A percentile compares a stretch with the other conserved stretches of the same genome.
phyloP scores from a whole-genome alignment of 2,888 invertebrate genomes.

The Drosophila tripunctata region DNA sequence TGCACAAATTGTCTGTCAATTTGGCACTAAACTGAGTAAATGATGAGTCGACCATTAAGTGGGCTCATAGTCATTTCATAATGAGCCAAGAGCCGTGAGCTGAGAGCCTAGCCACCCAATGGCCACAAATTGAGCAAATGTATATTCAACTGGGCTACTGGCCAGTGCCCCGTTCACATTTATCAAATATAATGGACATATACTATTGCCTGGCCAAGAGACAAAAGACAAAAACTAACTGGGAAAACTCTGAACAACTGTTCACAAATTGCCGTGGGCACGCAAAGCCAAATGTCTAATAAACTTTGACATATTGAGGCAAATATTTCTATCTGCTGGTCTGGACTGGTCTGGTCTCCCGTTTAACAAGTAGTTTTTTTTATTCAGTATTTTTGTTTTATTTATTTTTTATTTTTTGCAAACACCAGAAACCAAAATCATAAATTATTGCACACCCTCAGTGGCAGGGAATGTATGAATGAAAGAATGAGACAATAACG shows the following conservation, averaged over 20 bases:
- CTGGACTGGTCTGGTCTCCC: not conserved
- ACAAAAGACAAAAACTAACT: conserved; percentile 11
- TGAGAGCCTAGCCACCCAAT: too few species aligned
- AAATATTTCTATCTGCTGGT: conserved; percentile 66
- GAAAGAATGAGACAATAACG: conserved; percentile 51
- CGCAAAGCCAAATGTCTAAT: conserved; percentile 78
- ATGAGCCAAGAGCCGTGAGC: conserved; percentile 37
- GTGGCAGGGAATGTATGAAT: not conserved
- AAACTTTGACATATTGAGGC: conserved; percentile 78
- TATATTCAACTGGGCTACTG: conserved; percentile 50
- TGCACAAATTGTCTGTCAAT: conserved; percentile 66
- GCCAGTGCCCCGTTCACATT: conserved; percentile 46
- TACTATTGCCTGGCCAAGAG: conserved; percentile 55
- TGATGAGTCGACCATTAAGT: conserved; percentile 65
- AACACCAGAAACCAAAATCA: conserved; percentile 33
- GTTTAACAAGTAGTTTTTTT: conserved; percentile 18
- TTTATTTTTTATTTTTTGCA: too few species aligned
- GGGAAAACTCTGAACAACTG: conserved; percentile 55
- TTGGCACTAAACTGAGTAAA: conserved; percentile 69
- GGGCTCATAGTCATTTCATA: conserved; percentile 38
- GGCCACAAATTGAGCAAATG: conserved; percentile 48
- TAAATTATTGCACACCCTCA: conserved; percentile 45
- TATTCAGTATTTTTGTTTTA: conserved; percentile 37
- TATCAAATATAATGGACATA: conserved; percentile 73
- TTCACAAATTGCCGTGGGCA: conserved; percentile 76